Evolutionary conservation across 2,888 invertebrate species (phyloP).

Genomic region (Athalia cordata): DNA sequence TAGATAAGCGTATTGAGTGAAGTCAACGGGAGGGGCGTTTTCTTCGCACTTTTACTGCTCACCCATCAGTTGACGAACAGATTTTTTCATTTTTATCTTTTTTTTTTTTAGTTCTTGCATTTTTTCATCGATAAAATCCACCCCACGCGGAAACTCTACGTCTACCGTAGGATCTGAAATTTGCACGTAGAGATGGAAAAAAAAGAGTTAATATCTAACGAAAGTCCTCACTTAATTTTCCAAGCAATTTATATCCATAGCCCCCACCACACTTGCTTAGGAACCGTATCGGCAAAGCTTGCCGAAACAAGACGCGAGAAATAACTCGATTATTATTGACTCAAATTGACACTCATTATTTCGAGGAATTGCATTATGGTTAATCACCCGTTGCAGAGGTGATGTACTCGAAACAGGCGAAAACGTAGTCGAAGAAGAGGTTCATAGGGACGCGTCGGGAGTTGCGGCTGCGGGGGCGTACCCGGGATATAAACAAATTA

Average conservation of each 20-base stretch:
- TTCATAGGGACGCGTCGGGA: slow-evolving; percentile 20
- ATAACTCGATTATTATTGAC: slow-evolving; percentile 41
- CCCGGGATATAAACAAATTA: slow-evolving; percentile 70
- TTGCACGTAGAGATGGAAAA: too few species aligned
- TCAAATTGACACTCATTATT: slow-evolving; percentile 47
- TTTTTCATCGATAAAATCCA: too few species aligned
- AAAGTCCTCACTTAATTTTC: too few species aligned
- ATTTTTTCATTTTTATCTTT: slow-evolving; percentile 7
- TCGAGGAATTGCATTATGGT: slow-evolving; percentile 44
- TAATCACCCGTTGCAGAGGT: slow-evolving; percentile 42
- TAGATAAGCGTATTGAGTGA: slow-evolving; percentile 61
- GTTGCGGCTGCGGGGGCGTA: slow-evolving; percentile 55
- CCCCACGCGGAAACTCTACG: too few species aligned
- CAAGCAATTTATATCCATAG: too few species aligned
- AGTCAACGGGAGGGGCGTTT: slow-evolving; percentile 22
- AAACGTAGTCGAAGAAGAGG: slow-evolving; percentile 24
- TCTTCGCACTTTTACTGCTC: slow-evolving; percentile 28
- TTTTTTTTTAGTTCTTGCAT: too few species aligned
- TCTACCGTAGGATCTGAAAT: too few species aligned
- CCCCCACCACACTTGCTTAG: too few species aligned
- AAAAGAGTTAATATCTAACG: too few species aligned
- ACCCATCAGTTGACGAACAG: slow-evolving; percentile 11
- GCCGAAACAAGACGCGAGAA: slow-evolving; percentile 30
- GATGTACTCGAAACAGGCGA: slow-evolving; percentile 25
- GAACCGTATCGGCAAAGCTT: too few species aligned